Percentiles rank a stretch among this genome's conserved stretches.
Conservation (phyloP, 2,797 vertebrate species). For the Enoplosus armatus region DNA sequence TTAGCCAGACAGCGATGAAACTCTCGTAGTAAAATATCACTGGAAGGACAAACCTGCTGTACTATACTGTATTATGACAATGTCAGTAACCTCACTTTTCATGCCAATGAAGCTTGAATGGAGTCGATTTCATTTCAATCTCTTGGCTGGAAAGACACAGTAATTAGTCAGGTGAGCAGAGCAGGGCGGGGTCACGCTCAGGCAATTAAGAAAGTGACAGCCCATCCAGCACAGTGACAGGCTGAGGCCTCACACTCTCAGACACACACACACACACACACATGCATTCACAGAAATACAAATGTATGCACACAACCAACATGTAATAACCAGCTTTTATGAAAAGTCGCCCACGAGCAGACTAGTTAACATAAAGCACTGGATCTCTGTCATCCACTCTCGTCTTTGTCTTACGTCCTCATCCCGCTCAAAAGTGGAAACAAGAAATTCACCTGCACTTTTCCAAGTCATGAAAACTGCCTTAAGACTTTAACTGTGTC, state of each 20-base stretch:
- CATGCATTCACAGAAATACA: slow-evolving; percentile 35
- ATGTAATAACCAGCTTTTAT: slow-evolving; percentile 27
- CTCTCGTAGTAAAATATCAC: slow-evolving; percentile 55
- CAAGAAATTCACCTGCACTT: neutral
- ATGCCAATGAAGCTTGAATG: slow-evolving; percentile 70
- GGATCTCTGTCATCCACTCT: slow-evolving; percentile 46
- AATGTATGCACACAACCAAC: slow-evolving; percentile 38
- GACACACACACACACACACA: slow-evolving; percentile 41
- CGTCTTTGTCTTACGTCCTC: slow-evolving; percentile 6
- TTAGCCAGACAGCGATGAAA: slow-evolving; percentile 24
- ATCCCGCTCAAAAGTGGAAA: slow-evolving; percentile 42
- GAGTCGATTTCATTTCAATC: slow-evolving; percentile 68
- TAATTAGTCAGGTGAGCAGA: slow-evolving; percentile 86
- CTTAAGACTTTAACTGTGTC: accelerated
- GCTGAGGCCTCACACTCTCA: slow-evolving; percentile 46
- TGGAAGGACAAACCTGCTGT: slow-evolving; percentile 73
- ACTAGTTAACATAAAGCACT: slow-evolving; percentile 57
- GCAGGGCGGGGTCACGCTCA: slow-evolving; percentile 78
- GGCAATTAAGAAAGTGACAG: slow-evolving; percentile 89
- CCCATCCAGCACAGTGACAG: slow-evolving; percentile 75
- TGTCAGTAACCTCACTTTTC: slow-evolving; percentile 72
- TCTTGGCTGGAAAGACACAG: slow-evolving; percentile 73
- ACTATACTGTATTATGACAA: slow-evolving; percentile 58
- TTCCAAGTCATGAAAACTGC: neutral
- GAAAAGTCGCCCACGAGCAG: slow-evolving; percentile 13